These are phyloP conservation scores for Ptiloglossa arizonensis DNA, from an alignment of 1,140 invertebrate species.

Conservation along the genomic window DNA sequence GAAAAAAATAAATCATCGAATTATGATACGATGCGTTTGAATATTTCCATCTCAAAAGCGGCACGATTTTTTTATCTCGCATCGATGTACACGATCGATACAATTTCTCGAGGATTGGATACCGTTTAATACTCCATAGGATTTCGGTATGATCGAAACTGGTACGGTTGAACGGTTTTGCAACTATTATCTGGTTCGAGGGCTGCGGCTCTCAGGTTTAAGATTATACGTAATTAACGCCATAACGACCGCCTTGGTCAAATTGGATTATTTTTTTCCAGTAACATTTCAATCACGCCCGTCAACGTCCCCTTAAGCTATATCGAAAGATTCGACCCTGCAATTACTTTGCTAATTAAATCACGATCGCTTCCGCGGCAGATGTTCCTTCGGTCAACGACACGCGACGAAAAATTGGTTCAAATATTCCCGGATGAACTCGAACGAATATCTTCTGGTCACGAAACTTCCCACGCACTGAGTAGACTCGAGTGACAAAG, in stretches of 20 bases:
- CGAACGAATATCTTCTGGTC: no score
- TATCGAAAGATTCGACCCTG: conserved; percentile 78
- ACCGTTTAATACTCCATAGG: neutral
- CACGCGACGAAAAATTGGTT: conserved; percentile 9
- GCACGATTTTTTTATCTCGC: no score
- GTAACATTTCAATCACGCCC: conserved; percentile 80
- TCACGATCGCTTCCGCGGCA: conserved; percentile 73
- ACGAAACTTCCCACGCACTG: neutral
- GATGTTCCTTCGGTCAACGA: conserved; percentile 32
- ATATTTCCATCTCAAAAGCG: no score
- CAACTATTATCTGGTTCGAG: conserved; percentile 56
- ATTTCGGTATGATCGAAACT: neutral
- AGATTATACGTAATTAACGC: conserved; percentile 79
- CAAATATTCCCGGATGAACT: neutral
- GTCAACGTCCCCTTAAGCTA: conserved; percentile 79
- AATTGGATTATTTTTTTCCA: conserved; percentile 81
- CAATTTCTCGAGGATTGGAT: neutral
- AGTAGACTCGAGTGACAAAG: no score
- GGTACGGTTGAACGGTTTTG: conserved; percentile 35
- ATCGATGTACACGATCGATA: no score
- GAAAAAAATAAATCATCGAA: no score
- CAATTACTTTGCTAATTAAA: conserved; percentile 81
- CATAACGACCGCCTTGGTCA: conserved; percentile 74
- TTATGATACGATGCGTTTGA: no score
- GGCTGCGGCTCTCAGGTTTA: conserved; percentile 65